These are phyloP conservation scores for Eospalax fontanierii DNA, from an alignment of 2,797 vertebrate species.

Conservation along the genomic window DNA sequence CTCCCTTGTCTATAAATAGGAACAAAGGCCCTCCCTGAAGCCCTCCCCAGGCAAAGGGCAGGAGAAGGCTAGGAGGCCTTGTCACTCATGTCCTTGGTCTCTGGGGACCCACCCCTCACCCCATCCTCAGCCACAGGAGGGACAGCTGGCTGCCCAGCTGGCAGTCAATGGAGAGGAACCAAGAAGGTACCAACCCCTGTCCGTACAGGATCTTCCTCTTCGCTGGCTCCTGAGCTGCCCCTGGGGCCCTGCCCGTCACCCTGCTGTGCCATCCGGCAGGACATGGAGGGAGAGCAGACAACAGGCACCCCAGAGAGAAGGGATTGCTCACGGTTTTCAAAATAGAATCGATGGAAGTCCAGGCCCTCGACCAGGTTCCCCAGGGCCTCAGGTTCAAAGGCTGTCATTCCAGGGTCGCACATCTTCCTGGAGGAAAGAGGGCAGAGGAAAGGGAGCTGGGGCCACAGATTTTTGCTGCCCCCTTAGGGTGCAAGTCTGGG, in stretches of 20 bases:
- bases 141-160: neutral
- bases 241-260: slow-evolving; percentile 74
- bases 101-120: neutral
- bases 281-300: slow-evolving; percentile 67
- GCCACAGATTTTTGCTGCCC: neutral
- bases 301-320: slow-evolving; percentile 75
- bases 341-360: slow-evolving; percentile 99
- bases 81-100: neutral
- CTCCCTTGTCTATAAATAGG: neutral
- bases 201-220: slow-evolving; percentile 56
- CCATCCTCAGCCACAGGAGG: neutral
- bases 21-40: neutral
- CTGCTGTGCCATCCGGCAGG: slow-evolving; percentile 81
- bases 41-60: neutral
- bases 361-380: slow-evolving; percentile 98
- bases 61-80: neutral
- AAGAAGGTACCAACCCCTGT: slow-evolving; percentile 71
- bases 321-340: slow-evolving; percentile 96
- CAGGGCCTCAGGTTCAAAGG: slow-evolving; percentile 97
- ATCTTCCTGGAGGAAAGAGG: slow-evolving; percentile 94
- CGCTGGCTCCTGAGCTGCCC: slow-evolving; percentile 55
- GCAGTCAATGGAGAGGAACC: neutral
- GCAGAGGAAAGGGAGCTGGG: slow-evolving; percentile 70
- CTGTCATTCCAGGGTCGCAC: slow-evolving; percentile 98
- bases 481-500: neutral